Evolutionary conservation across 2,888 invertebrate genomes (phyloP).

Genomic region (Julus scanicus): DNA sequence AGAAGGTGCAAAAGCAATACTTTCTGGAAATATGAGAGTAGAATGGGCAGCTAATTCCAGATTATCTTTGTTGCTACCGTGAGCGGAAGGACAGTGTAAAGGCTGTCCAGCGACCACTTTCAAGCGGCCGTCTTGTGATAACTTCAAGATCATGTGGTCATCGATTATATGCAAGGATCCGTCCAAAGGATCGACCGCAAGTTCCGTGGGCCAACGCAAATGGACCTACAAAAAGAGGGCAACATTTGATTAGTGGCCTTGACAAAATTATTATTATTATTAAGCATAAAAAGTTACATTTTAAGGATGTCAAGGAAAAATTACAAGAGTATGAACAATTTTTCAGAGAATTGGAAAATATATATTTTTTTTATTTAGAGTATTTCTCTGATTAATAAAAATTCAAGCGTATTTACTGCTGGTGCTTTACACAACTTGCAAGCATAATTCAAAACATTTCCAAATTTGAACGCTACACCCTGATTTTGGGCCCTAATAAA

Average conservation of each 20-base stretch:
- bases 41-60: conserved; percentile 65
- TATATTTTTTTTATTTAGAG: no score
- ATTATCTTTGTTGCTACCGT: conserved; percentile 61
- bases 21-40: conserved; percentile 82
- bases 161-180: conserved; percentile 96
- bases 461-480: no score
- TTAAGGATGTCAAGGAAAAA: no score
- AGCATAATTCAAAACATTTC: no score
- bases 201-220: conserved; percentile 97
- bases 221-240: conserved; percentile 83
- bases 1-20: conserved; percentile 89
- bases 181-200: conserved; percentile 93
- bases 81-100: conserved; percentile 80
- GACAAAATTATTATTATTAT: neutral
- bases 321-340: no score
- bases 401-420: no score
- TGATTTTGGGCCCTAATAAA: no score
- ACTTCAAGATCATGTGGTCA: conserved; percentile 88
- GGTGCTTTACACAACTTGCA: no score
- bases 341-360: no score
- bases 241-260: no score
- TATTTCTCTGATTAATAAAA: no score
- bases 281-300: no score
- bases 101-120: conserved; percentile 96
- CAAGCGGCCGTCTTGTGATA: conserved; percentile 83